Evolutionary conservation across 2,888 invertebrate genomes (phyloP), one percentile per base, ranked within the genome.

Genomic region (Mythimna ferrago): DNA sequence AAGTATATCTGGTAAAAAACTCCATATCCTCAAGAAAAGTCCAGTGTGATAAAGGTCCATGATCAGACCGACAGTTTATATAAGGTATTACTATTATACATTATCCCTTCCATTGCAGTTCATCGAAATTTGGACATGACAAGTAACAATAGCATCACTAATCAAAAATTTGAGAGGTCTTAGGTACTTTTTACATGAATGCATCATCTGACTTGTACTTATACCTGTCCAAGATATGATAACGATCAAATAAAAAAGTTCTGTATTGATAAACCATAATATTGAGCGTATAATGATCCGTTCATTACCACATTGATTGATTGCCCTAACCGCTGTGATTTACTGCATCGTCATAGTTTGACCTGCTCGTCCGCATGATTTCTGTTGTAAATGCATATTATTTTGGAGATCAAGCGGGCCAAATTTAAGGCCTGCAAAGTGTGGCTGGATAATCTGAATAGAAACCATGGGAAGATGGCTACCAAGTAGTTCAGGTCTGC

Each of bases 71-170:
- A 41, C n/a, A n/a, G 54, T 51, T 63, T 78, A 66, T 80, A 80
- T 80, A 78, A 38, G 58, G 44, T 51, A 19, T 26, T 54, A 26
- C 38, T 53, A 38, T 61, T n/a, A n/a, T 3, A 54, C 10, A 60
- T 38, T 35, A 61, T 57, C 80, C 76, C 78, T 76, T 19, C 66
- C 66, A 26, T 56, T 58, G n/a, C 51, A 56, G 51, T 21, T 32
- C 32, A 80, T 80, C 35, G 60, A 26, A 26, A 14, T 54, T 51
- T 32, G 19, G 32, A 66, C 38, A 74, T 68, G 74, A 58, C 65
- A 68, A 64, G 51, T 57, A 62, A 80, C 75, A 74, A 74, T 73
- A 56, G 32, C 10, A 57, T 35, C 14, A 51, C 35, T 74, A 56
- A 68, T 48, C 44, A 58, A 60, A 44, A 14, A 16, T 6, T 58